Percentiles rank a stretch among this genome's conserved stretches.
Conservation (phyloP, 2,888 invertebrate genomes). For the Tetropium fuscum region DNA sequence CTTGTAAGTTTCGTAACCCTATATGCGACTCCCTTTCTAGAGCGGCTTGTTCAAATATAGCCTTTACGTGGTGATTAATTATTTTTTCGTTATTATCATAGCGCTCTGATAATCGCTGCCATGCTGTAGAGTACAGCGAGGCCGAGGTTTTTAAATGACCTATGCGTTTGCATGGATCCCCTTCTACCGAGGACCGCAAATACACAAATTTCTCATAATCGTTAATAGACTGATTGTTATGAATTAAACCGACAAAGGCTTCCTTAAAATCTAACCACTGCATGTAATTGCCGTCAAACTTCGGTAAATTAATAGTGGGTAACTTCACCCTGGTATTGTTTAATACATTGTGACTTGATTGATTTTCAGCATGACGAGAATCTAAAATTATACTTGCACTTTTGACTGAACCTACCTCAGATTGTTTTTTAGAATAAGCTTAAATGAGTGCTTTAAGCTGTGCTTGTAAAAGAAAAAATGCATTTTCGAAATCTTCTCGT, state of each 20-base stretch:
- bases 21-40: constrained; percentile 26
- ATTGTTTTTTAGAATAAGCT: constrained; percentile 2
- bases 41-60: constrained; percentile 36
- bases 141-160: constrained; percentile 33
- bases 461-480: neutral
- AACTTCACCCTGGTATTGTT: too few species aligned
- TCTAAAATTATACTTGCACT: neutral
- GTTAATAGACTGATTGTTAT: neutral
- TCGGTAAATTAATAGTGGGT: constrained; percentile 1
- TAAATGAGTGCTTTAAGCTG: too few species aligned
- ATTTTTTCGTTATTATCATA: constrained; percentile 41
- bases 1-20: constrained; percentile 32
- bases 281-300: neutral
- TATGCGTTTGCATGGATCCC: constrained; percentile 34
- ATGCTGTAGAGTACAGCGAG: constrained; percentile 40
- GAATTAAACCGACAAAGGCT: neutral
- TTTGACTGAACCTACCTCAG: neutral
- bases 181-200: constrained; percentile 2
- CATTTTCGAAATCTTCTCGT: neutral
- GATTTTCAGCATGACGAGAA: neutral
- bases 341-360: neutral
- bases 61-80: constrained; percentile 41
- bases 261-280: constrained; percentile 8
- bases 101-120: constrained; percentile 39
- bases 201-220: constrained; percentile 1